Percentiles rank a stretch among this genome's conserved stretches.
Evolutionary conservation across 2,113 vertebrate species (phyloP).

Genomic region (Machaerirhynchus nigripectus): DNA sequence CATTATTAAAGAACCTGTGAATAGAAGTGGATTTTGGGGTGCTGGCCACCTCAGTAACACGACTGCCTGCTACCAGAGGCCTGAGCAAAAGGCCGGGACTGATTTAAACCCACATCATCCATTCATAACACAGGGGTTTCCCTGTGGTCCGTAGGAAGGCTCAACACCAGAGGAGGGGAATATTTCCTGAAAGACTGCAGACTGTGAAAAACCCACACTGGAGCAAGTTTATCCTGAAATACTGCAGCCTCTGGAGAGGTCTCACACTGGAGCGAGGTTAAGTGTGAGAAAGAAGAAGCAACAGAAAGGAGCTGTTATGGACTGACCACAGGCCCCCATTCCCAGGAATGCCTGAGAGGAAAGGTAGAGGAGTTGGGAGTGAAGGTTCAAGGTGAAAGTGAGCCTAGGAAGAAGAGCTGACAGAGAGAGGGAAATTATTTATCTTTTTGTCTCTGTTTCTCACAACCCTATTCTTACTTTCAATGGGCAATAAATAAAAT

Average conservation of each 20-base stretch:
- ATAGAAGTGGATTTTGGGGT: too few relatives aligned
- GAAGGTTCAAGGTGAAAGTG: neutral
- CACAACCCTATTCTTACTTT: neutral
- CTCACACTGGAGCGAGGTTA: neutral
- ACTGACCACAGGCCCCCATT: accelerated
- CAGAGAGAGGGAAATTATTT: neutral
- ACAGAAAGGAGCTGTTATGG: neutral
- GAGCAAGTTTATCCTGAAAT: neutral
- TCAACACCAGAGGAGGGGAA: neutral
- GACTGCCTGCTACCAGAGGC: too few relatives aligned
- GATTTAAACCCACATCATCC: too few relatives aligned
- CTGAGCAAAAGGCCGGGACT: too few relatives aligned
- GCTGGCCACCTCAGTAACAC: too few relatives aligned
- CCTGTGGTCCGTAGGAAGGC: accelerated
- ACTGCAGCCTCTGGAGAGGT: neutral
- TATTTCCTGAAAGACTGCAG: neutral
- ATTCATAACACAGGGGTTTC: too few relatives aligned
- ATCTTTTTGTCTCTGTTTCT: neutral
- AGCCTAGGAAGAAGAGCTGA: neutral
- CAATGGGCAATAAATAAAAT: neutral
- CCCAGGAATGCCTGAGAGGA: neutral
- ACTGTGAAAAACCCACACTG: neutral
- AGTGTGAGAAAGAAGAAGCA: neutral
- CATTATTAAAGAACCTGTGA: too few relatives aligned
- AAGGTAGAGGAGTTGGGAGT: neutral